Evolutionary conservation across 2,113 vertebrate genomes (phyloP), one percentile per base, ranked within the genome.

Genomic region (Anas platyrhynchos): DNA sequence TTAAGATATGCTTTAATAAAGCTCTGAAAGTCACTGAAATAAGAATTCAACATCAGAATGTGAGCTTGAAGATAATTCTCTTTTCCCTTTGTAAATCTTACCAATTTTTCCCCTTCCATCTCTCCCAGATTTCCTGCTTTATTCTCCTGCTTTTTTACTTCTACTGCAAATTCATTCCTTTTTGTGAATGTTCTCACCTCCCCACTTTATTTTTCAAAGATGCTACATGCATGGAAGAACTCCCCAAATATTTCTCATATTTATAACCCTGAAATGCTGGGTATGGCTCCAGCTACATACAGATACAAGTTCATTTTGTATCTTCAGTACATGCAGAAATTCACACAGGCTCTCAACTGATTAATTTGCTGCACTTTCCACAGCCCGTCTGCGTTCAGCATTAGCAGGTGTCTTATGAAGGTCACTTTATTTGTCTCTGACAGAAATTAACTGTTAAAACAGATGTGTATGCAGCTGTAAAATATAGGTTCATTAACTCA

Each of bases 391-490:
- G 7, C n/a, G 17, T 36, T 27, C 15, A 23, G 9, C 20, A 20
- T 5, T 4, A n/a, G 5, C 3, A 7, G 14, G 8, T 61, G 23
- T 50, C 25, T 65, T 32, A 32, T 31, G 3, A 32, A 76, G 13
- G 16, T 31, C 34, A 55, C 27, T 86, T 66, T 8, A 38, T 41
- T 73, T 50, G 20, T 34, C 5, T 6, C 3, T 22, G 3, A 29
- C 54, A 46, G 61, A 84, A 83, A 62, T 31, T 1, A 69, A 18
- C 13, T 7, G 14, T 36, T n/a, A 48, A 44, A 80, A 72, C 10
- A 43, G 3, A 4, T 0, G 2, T 2, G 5, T 34, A 52, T 43
- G 38, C 15, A 1, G 1, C 61, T 29, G 32, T 5, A 44, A 78
- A 63, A 46, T 8, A 25, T 1, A 2, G 6, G 9, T 1, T 22